Conservation (phyloP, 1,140 invertebrate species). For the Xylocopa sonorina region DNA sequence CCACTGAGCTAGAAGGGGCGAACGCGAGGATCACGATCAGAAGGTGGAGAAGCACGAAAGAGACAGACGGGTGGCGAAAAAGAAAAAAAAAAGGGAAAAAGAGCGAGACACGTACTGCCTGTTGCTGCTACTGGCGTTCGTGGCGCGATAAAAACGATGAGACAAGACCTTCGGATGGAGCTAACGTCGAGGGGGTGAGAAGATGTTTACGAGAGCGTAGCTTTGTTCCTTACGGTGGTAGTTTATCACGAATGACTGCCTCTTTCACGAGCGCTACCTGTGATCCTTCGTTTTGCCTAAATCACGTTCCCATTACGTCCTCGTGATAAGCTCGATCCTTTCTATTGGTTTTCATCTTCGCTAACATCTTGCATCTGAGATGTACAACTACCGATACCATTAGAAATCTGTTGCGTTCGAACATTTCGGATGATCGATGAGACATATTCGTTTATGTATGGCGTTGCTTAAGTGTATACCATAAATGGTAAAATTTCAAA, state of each 20-base stretch:
- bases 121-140: constrained; percentile 61
- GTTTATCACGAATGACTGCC: constrained; percentile 63
- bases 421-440: too few relatives aligned
- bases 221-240: constrained; percentile 58
- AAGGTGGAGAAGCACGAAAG: constrained; percentile 35
- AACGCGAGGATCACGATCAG: constrained; percentile 53
- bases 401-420: too few relatives aligned
- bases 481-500: background rate
- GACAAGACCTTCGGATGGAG: constrained; percentile 52
- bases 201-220: constrained; percentile 63
- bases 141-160: constrained; percentile 62
- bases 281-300: background rate
- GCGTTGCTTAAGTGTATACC: too few relatives aligned
- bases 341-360: background rate
- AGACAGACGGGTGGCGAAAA: background rate
- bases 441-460: too few relatives aligned
- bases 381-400: too few relatives aligned
- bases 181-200: constrained; percentile 42
- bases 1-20: constrained; percentile 38
- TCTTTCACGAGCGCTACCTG: constrained; percentile 16
- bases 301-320: background rate
- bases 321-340: background rate
- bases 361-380: too few relatives aligned
- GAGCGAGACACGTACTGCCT: constrained; percentile 61
- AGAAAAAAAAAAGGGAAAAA: constrained; percentile 24